Evolutionary conservation across 2,888 invertebrate species (phyloP).

Genomic region (Carterocephalus palaemon): DNA sequence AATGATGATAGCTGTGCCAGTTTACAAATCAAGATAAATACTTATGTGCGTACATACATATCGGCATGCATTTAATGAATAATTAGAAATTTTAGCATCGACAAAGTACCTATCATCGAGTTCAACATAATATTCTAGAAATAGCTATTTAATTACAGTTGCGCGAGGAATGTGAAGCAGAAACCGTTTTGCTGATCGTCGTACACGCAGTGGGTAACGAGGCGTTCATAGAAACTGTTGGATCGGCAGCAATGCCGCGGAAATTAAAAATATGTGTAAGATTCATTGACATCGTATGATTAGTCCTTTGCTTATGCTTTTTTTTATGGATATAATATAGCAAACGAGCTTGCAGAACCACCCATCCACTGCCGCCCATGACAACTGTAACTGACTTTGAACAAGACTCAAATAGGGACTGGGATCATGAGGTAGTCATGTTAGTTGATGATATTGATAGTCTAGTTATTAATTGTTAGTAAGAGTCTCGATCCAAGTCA

Average conservation of each 20-base stretch:
- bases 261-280: constrained; percentile 74
- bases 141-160: constrained; percentile 44
- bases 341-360: no score
- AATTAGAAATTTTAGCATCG: no score
- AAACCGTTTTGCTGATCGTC: constrained; percentile 73
- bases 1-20: constrained; percentile 66
- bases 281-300: background rate
- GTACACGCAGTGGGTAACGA: constrained; percentile 76
- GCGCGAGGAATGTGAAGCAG: constrained; percentile 71
- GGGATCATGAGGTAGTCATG: no score
- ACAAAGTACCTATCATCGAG: no score
- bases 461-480: no score
- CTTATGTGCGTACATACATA: constrained; percentile 79
- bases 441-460: no score
- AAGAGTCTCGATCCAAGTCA: no score
- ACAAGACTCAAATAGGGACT: no score
- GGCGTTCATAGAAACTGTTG: constrained; percentile 80
- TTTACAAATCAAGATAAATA: constrained; percentile 80
- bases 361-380: no score
- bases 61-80: no score
- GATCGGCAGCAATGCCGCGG: constrained; percentile 62
- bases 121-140: constrained; percentile 1
- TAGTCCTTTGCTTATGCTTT: constrained; percentile 2
- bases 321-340: no score
- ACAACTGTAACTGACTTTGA: no score